Percentiles rank a stretch among this genome's conserved stretches.
phyloP scores from a whole-genome alignment of 2,113 vertebrate genomes.

The Delphinus delphis region DNA sequence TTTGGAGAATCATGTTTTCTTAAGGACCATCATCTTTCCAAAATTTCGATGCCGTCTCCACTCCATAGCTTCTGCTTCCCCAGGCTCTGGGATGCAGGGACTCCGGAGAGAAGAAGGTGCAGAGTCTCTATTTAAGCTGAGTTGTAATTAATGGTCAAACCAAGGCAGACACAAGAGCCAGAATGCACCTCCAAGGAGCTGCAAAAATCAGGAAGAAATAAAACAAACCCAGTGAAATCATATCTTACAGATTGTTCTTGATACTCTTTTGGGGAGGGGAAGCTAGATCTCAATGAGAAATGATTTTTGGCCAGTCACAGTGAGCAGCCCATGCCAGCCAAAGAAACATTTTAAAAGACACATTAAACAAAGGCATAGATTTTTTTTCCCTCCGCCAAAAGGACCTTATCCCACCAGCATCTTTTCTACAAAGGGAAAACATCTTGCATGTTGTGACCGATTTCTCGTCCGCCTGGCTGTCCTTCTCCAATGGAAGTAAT shows the following conservation, averaged over 20 bases:
- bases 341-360: conserved; percentile 4
- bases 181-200: not conserved
- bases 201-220: not conserved
- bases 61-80: not conserved
- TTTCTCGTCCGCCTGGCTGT: not conserved
- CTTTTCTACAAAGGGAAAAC: conserved; percentile 16
- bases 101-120: not conserved
- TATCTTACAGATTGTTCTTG: not conserved
- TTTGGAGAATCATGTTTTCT: not conserved
- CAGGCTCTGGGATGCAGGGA: not conserved
- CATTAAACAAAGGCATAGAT: not conserved
- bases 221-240: not conserved
- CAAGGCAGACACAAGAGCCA: not conserved
- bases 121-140: not conserved
- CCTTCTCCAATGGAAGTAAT: conserved; percentile 61
- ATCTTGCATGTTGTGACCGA: not conserved
- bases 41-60: not conserved
- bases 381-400: not conserved
- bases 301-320: not conserved
- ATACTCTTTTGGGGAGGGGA: not conserved
- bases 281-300: not conserved
- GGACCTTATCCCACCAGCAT: not conserved
- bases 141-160: not conserved
- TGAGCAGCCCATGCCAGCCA: not conserved
- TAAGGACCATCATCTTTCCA: not conserved